These are phyloP conservation scores for Talpa occidentalis DNA, from an alignment of 2,113 vertebrate species.

Conservation along the genomic window DNA sequence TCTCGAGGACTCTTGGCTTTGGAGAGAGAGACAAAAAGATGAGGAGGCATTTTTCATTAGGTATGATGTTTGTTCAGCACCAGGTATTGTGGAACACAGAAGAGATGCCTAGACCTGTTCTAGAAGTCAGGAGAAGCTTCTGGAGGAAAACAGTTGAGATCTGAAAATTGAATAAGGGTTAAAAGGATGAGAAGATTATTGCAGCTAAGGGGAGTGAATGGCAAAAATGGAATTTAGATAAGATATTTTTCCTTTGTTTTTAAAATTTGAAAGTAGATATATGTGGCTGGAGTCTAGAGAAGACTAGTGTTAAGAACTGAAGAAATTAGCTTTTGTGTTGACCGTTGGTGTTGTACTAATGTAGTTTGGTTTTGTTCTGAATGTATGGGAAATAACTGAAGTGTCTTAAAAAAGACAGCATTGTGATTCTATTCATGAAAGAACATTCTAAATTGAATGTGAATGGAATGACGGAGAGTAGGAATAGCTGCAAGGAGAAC, in stretches of 20 bases:
- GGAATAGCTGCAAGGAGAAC: neutral
- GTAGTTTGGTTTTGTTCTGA: neutral
- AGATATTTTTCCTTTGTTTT: neutral
- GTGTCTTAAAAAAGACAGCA: neutral
- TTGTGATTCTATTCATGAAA: neutral
- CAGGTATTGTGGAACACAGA: neutral
- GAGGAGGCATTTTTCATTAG: neutral
- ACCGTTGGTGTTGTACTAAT: neutral
- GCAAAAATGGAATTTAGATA: neutral
- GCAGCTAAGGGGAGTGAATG: neutral
- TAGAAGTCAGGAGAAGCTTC: neutral
- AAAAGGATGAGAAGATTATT: neutral
- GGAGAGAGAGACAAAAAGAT: neutral
- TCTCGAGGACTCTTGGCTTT: neutral
- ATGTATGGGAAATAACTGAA: conserved; percentile 2
- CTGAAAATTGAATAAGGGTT: neutral
- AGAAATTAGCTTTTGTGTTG: neutral
- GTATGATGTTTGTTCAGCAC: neutral
- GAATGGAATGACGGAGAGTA: neutral
- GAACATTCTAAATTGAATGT: neutral
- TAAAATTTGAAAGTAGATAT: neutral
- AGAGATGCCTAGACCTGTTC: neutral
- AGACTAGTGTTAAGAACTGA: neutral
- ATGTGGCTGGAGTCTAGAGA: neutral
- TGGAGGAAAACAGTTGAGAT: neutral